Base-by-base conservation (phyloP, 2,797 vertebrate species). In the Scleropages formosus region DNA sequence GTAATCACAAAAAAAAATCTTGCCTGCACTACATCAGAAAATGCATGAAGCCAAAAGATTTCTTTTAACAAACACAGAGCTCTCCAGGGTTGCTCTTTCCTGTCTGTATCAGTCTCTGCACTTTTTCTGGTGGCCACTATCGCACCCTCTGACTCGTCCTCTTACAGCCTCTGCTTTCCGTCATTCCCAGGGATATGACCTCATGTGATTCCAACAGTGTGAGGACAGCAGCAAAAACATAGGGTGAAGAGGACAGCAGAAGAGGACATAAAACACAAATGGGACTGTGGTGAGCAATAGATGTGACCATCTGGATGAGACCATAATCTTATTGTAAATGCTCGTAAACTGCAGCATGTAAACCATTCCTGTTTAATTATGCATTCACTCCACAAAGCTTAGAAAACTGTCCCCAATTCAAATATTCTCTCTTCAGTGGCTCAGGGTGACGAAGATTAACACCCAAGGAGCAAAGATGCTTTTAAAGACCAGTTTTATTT, bases 1-100 rank as follows among this genome's bases (percentile, higher is more conserved):
- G 20, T 49, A 22, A 51, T 8, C 9, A 47, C 18, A 22, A 39
- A 47, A n/a, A 15, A 10, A 68, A 44, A 13, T 9, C 8, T 20
- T 26, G 22, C n/a, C 20, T 3, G 4, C 44, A 47, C 49, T 67
- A 31, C 65, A 67, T n/a, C 31, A 20, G 20, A 44, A 67, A 67
- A 15, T 46, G 67, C 10, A 46, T 46, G 44, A n/a, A 44, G 6
- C 65, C 49, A 11, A 7, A n/a, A n/a, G 20, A 12, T 63, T 31
- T 8, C 61, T 31, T 12, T 62, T 27, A 63, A 31, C 31, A 16
- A 7, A 63, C 27, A 27, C 61, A 39, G 62, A 64, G 16, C 9
- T 62, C 62, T 64, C 64, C 27, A 62, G 64, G 62, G 39, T 26
- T 16, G 13, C 62, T 62, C 60, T 62, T 13, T 62, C 31, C 64